These are phyloP conservation scores for Mormyrus iriodes DNA, from an alignment of 2,113 vertebrate species.

Conservation along the genomic window DNA sequence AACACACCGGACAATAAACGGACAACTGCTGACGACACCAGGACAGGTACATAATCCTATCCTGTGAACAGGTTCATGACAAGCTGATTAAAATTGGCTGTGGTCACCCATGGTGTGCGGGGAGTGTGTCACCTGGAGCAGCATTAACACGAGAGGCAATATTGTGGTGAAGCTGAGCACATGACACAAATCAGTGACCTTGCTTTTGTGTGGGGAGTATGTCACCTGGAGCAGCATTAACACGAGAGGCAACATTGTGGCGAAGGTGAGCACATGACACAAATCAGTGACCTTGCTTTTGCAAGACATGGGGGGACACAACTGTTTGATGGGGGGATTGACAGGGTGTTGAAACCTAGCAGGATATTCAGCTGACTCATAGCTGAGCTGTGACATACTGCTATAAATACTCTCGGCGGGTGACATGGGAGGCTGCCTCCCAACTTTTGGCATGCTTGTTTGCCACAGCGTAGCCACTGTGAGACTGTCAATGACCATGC, in stretches of 20 bases:
- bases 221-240: neutral
- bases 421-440: neutral
- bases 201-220: neutral
- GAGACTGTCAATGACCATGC: neutral
- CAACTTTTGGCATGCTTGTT: neutral
- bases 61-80: neutral
- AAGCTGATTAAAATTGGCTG: neutral
- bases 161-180: neutral
- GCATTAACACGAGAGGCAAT: neutral
- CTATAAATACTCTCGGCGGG: slow-evolving; percentile 12
- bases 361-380: slow-evolving; percentile 6
- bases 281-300: neutral
- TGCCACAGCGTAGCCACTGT: neutral
- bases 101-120: neutral
- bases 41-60: neutral
- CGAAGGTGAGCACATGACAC: neutral
- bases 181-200: neutral
- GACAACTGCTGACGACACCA: neutral
- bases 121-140: neutral
- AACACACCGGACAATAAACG: neutral
- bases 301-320: slow-evolving; percentile 7
- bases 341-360: slow-evolving; percentile 5
- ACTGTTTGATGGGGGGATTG: neutral
- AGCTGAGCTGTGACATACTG: neutral
- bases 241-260: neutral